Conservation (phyloP, 2,113 vertebrate genomes). For the Odontesthes bonariensis region DNA sequence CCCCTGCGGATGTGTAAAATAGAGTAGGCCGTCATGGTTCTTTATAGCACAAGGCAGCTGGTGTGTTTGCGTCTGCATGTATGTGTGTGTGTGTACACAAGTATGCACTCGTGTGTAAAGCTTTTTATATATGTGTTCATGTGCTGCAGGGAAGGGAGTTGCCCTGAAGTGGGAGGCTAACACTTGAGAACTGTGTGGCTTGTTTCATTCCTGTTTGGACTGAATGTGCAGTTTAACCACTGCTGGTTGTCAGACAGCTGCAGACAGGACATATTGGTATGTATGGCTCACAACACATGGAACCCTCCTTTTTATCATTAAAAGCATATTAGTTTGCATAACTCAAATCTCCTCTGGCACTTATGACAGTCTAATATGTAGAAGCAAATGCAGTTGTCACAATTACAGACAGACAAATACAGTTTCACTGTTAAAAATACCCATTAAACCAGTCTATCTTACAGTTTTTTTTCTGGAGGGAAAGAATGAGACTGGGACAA, state of each 20-base stretch:
- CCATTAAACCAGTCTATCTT: constrained; percentile 22
- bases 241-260: constrained; percentile 47
- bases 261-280: constrained; percentile 39
- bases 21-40: constrained; percentile 65
- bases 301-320: constrained; percentile 15
- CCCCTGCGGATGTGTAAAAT: constrained; percentile 76
- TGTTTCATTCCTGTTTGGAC: constrained; percentile 61
- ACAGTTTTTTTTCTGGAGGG: constrained; percentile 1
- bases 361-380: constrained; percentile 10
- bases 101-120: constrained; percentile 40
- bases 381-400: constrained; percentile 6
- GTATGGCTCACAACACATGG: constrained; percentile 19
- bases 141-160: constrained; percentile 34
- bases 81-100: constrained; percentile 13
- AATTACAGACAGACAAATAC: constrained; percentile 14
- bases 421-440: constrained; percentile 21
- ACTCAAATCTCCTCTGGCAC: constrained; percentile 6
- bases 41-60: constrained; percentile 71
- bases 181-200: constrained; percentile 53
- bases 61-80: constrained; percentile 47
- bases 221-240: constrained; percentile 69
- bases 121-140: constrained; percentile 40
- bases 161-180: constrained; percentile 34
- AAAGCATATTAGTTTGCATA: not conserved
- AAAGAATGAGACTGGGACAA: constrained; percentile 41